These are phyloP conservation scores for Campoletis sonorensis DNA, from an alignment of 1,140 invertebrate species.

Conservation along the genomic window DNA sequence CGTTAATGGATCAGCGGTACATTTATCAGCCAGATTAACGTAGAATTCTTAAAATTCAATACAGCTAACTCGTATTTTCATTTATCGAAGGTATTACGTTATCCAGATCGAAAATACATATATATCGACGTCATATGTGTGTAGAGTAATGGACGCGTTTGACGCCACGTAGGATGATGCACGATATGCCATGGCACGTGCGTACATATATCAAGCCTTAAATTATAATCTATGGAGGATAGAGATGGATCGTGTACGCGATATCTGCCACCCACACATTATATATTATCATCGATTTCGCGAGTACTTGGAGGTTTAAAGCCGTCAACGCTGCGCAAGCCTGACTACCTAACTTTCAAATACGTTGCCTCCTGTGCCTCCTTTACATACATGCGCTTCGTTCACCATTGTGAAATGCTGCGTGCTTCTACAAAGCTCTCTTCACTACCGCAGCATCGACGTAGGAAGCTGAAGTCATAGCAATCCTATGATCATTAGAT, in stretches of 20 bases:
- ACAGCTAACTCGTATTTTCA: background rate
- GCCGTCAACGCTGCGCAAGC: constrained; percentile 3
- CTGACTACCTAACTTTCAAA: constrained; percentile 18
- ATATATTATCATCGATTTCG: constrained; percentile 39
- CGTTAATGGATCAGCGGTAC: background rate
- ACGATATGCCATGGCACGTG: constrained; percentile 22
- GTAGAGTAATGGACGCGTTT: constrained; percentile 12
- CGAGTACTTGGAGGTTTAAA: constrained; percentile 2
- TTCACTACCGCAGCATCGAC: too few relatives aligned
- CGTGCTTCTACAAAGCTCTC: too few relatives aligned
- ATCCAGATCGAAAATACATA: background rate
- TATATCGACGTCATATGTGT: background rate
- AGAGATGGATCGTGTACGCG: background rate
- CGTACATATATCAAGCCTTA: constrained; percentile 40
- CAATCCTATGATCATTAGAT: too few relatives aligned
- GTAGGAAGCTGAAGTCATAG: too few relatives aligned
- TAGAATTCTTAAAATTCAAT: background rate
- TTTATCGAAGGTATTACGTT: background rate
- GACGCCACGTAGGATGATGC: constrained; percentile 13
- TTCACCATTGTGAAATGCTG: background rate
- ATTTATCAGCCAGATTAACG: background rate
- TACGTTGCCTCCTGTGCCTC: background rate
- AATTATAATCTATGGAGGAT: constrained; percentile 37
- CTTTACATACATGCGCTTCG: background rate
- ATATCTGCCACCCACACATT: constrained; percentile 25